Evolutionary conservation across 2,888 invertebrate genomes (phyloP).

Genomic region (Andrena flavipes): DNA sequence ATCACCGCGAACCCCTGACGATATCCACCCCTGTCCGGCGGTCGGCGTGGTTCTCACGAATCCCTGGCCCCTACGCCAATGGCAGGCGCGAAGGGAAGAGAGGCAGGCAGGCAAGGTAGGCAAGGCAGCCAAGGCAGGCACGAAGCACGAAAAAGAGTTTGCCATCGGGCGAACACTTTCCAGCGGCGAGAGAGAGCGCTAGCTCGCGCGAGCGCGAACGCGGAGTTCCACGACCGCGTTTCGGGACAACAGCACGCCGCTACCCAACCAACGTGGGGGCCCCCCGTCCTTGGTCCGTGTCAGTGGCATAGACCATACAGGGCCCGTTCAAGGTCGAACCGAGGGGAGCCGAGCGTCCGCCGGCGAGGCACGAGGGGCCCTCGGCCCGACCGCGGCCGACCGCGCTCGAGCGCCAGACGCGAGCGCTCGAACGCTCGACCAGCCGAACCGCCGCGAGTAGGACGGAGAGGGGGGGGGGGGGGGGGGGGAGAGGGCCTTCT

Average conservation of each 20-base stretch:
- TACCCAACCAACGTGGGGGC: slow-evolving; percentile 74
- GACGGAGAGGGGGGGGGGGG: no score
- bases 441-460: slow-evolving; percentile 13
- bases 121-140: slow-evolving; percentile 34
- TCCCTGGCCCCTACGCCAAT: slow-evolving; percentile 66
- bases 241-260: slow-evolving; percentile 82
- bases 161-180: slow-evolving; percentile 81
- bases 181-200: slow-evolving; percentile 73
- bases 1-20: slow-evolving; percentile 6
- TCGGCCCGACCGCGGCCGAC: slow-evolving; percentile 41
- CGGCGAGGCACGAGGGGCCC: slow-evolving; percentile 68
- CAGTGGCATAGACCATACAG: slow-evolving; percentile 85
- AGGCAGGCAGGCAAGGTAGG: background rate
- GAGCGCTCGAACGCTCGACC: slow-evolving; percentile 1
- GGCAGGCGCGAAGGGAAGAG: slow-evolving; percentile 66
- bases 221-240: slow-evolving; percentile 84
- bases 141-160: slow-evolving; percentile 79
- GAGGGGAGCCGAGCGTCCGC: slow-evolving; percentile 70
- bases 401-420: slow-evolving; percentile 18
- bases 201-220: slow-evolving; percentile 82
- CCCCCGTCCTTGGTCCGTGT: slow-evolving; percentile 84
- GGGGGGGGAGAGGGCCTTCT: no score
- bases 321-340: slow-evolving; percentile 84
- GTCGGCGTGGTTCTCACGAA: slow-evolving; percentile 16
- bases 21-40: background rate